Evolutionary conservation across 2,113 vertebrate genomes (phyloP), one percentile per base, ranked within the genome.

Genomic region (Actinemys pallida): DNA sequence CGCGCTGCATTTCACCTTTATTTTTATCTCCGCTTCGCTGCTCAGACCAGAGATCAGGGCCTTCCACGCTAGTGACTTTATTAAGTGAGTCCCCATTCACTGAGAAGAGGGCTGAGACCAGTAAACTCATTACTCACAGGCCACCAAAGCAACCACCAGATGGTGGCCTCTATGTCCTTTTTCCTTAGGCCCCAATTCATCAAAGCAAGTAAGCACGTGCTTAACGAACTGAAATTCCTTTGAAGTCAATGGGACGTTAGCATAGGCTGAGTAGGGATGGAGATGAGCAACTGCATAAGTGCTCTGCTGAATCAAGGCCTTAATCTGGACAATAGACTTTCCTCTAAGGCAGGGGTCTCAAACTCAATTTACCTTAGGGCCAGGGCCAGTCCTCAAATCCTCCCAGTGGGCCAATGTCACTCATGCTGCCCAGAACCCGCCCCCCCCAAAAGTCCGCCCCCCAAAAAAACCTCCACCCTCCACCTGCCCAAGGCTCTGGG

Each of bases 251-350:
- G 79, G 88, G 57, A 62, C 45, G 45, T 20, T 42, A 35, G 65
- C 82, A 50, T 3, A 0, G 1, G 17, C 65, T 39, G 45, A 42
- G 53, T 0, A 80, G 62, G 47, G 17, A 69, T 17, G 62, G 16
- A 65, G 62, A n/a, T 8, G 62, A 62, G 14, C 62, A 65, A 8
- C 62, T 65, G 62, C 62, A 6, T 65, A 19, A 35, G 7, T n/a
- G 6, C 31, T 65, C 3, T 65, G 62, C 62, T 35, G 62, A n/a
- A 35, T 65, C 13, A 14, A 35, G 59, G 29, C 29, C 31, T 65
- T 65, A 69, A 39, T 72, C 65, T n/a, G 35, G 20, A 72, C 65
- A 72, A 39, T 11, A 22, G n/a, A 72, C 65, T 39, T 39, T 19
- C 19, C 35, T 72, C 3, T 72, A 20, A 22, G 50, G 14, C 50